Evolutionary conservation across 1,140 invertebrate species (phyloP).

Genomic region (Trissolcus basalis): DNA sequence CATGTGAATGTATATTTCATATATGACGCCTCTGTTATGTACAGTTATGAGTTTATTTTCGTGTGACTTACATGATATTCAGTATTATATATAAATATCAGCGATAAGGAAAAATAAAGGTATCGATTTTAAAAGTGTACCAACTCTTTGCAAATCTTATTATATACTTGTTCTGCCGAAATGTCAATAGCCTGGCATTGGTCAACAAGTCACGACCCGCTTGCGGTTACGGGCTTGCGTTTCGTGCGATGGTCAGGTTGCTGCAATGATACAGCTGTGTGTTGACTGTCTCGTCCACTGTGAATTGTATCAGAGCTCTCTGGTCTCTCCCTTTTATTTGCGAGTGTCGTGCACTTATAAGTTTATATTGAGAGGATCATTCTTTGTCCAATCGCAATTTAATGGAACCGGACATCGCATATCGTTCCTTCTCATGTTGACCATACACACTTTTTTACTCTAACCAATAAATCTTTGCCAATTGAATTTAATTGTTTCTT

Average conservation of each 20-base stretch:
- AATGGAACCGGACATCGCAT: slow-evolving; percentile 33
- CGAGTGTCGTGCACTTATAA: slow-evolving; percentile 34
- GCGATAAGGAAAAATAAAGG: slow-evolving; percentile 15
- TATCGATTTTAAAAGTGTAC: slow-evolving; percentile 47
- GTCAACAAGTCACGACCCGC: slow-evolving; percentile 60
- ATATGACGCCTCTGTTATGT: no score
- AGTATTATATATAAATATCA: slow-evolving; percentile 4
- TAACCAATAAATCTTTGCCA: neutral
- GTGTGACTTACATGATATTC: no score
- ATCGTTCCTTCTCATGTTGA: slow-evolving; percentile 18
- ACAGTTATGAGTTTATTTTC: no score
- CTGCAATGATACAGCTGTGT: slow-evolving; percentile 45
- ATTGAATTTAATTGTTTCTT: neutral
- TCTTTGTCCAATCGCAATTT: slow-evolving; percentile 37
- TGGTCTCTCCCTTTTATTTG: slow-evolving; percentile 30
- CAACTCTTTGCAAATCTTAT: slow-evolving; percentile 58
- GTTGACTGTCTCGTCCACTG: slow-evolving; percentile 46
- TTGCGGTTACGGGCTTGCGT: slow-evolving; percentile 66
- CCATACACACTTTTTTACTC: no score
- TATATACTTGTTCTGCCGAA: slow-evolving; percentile 54
- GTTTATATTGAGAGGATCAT: slow-evolving; percentile 24
- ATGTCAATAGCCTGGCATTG: slow-evolving; percentile 64
- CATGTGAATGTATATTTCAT: no score
- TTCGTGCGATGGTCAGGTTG: slow-evolving; percentile 46
- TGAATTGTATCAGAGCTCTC: slow-evolving; percentile 35